Evolutionary conservation across 2,888 invertebrate species (phyloP).

Genomic region (Sipha maydis): DNA sequence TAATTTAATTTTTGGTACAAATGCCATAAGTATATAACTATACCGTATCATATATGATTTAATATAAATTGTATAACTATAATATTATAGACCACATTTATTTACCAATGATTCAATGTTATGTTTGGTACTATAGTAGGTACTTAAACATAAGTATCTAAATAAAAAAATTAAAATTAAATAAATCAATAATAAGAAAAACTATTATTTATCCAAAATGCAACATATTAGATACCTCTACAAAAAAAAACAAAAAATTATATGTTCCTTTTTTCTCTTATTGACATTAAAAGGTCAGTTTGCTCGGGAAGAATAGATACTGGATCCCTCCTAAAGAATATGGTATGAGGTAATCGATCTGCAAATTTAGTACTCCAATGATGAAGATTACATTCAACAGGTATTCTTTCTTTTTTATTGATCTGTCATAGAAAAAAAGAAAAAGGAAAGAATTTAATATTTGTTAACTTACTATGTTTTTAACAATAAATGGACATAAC

Average conservation of each 20-base stretch:
- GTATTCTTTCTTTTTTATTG: constrained; percentile 78
- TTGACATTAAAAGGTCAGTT: constrained; percentile 65
- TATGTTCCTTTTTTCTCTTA: constrained; percentile 20
- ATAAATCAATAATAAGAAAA: neutral
- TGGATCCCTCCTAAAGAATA: constrained; percentile 71
- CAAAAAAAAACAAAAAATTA: neutral
- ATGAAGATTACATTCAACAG: constrained; percentile 80
- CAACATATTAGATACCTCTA: constrained; percentile 8
- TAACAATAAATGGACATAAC: constrained; percentile 65
- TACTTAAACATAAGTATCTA: neutral
- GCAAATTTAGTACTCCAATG: constrained; percentile 78
- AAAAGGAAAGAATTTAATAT: neutral
- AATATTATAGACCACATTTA: too few species aligned
- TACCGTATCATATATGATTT: too few species aligned
- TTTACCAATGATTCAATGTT: too few species aligned
- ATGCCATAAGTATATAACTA: too few species aligned
- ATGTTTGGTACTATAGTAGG: neutral
- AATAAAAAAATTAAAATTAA: neutral
- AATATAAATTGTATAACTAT: too few species aligned
- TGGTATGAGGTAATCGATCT: constrained; percentile 72
- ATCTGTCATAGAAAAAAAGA: constrained; percentile 70
- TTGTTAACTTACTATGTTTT: neutral
- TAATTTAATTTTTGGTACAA: too few species aligned
- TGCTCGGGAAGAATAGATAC: constrained; percentile 74
- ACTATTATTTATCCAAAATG: constrained; percentile 16